Percentiles rank a stretch among this genome's conserved stretches.
These are phyloP conservation scores for Oenanthe melanoleuca DNA, from an alignment of 2,113 vertebrate genomes.

Conservation along the genomic window DNA sequence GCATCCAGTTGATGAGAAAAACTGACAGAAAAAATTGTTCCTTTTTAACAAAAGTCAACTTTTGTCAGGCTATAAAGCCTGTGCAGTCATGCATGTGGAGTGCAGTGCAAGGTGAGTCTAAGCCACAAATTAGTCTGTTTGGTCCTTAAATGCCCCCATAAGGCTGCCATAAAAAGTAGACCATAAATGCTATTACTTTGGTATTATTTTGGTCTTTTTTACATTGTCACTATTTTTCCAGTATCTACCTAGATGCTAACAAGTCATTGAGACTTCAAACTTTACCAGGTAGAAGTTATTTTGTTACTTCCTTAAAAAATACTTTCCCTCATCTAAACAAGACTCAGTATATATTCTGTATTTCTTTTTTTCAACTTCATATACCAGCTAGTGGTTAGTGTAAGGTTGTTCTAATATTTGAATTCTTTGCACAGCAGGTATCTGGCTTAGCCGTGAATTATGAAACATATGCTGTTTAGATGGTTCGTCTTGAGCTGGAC, in stretches of 20 bases:
- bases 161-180: background rate
- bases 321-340: background rate
- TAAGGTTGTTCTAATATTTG: background rate
- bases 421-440: background rate
- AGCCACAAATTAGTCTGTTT: background rate
- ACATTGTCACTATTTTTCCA: background rate
- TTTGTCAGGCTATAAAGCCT: background rate
- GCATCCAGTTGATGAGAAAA: background rate
- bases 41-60: background rate
- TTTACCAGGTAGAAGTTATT: background rate
- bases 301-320: background rate
- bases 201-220: background rate
- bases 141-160: background rate
- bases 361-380: background rate
- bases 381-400: background rate
- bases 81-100: background rate
- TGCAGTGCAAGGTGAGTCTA: rapidly evolving
- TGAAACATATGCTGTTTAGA: background rate
- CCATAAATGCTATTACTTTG: background rate
- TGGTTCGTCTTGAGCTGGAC: background rate
- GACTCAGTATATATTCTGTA: background rate
- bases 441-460: background rate
- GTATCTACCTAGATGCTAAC: background rate
- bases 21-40: background rate
- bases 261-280: background rate